Evolutionary conservation across 1,140 invertebrate genomes (phyloP).

Genomic region (Ips typographus): DNA sequence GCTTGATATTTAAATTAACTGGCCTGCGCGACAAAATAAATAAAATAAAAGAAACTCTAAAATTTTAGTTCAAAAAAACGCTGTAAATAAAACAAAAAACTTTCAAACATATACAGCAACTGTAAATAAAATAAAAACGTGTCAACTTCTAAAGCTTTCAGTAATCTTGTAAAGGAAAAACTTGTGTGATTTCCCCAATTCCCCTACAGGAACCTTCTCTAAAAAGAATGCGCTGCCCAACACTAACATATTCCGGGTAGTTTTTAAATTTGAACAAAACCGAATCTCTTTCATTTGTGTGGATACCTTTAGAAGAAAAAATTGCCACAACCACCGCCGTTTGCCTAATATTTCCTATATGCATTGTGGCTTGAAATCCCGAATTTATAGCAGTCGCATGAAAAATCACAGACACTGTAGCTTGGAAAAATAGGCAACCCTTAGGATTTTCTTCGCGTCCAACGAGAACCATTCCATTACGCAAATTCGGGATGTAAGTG

Average conservation of each 20-base stretch:
- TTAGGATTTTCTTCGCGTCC: slow-evolving; percentile 43
- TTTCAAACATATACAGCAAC: no score
- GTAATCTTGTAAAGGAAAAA: slow-evolving; percentile 64
- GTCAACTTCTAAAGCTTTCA: no score
- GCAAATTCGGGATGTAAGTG: slow-evolving; percentile 59
- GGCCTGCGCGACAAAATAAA: no score
- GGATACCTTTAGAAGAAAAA: slow-evolving; percentile 58
- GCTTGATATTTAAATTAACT: no score
- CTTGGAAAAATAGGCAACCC: slow-evolving; percentile 60
- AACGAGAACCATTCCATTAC: slow-evolving; percentile 84
- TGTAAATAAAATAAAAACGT: no score
- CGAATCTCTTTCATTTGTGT: slow-evolving; percentile 82
- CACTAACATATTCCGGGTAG: slow-evolving; percentile 90
- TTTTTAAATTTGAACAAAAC: slow-evolving; percentile 87
- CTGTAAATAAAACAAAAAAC: no score
- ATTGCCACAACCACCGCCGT: slow-evolving; percentile 84
- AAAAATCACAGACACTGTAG: slow-evolving; percentile 81
- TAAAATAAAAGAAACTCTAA: no score
- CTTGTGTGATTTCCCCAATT: slow-evolving; percentile 86
- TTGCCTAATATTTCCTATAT: slow-evolving; percentile 93
- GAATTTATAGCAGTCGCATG: slow-evolving; percentile 81
- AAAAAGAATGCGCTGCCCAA: slow-evolving; percentile 83
- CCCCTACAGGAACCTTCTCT: slow-evolving; percentile 86
- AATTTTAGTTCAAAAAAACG: no score
- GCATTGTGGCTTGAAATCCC: slow-evolving; percentile 92